Conservation (phyloP, 37 sponge, comb jelly and placozoan genomes). For the Haliclona indistincta region DNA sequence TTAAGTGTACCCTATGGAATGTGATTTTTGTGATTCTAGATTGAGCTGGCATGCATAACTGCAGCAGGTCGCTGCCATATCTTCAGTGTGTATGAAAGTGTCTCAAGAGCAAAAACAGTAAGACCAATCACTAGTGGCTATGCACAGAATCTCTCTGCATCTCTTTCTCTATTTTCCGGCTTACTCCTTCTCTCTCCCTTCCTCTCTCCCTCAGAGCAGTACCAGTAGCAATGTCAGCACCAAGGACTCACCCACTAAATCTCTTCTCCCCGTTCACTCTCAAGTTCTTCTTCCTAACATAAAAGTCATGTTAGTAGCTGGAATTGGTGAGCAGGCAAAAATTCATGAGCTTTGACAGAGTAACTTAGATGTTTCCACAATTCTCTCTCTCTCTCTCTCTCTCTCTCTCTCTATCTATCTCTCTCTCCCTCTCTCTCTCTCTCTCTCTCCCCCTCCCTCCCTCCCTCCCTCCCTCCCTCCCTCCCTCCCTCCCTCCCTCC, state of each 20-base stretch:
- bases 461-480: constrained; percentile 32
- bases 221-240: too few relatives aligned
- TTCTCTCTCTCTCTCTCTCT: neutral
- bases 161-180: too few relatives aligned
- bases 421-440: too few relatives aligned
- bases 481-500: constrained; percentile 38
- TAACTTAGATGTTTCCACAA: neutral
- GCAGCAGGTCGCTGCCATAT: constrained; percentile 44
- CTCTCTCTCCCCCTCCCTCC: constrained; percentile 6
- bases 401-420: too few relatives aligned
- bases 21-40: neutral
- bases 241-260: too few relatives aligned
- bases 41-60: constrained; percentile 38
- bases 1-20: neutral
- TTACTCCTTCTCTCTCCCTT: too few relatives aligned
- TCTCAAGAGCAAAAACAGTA: too few relatives aligned
- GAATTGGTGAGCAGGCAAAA: constrained; percentile 18
- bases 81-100: constrained; percentile 25
- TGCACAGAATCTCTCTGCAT: too few relatives aligned
- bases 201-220: too few relatives aligned
- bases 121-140: too few relatives aligned
- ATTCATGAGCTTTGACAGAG: neutral
- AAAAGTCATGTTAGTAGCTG: constrained; percentile 38
- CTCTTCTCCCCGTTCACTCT: constrained; percentile 18
- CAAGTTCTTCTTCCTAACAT: constrained; percentile 30